Evolutionary conservation across 2,797 vertebrate genomes (phyloP).

Genomic region (Falco columbarius): DNA sequence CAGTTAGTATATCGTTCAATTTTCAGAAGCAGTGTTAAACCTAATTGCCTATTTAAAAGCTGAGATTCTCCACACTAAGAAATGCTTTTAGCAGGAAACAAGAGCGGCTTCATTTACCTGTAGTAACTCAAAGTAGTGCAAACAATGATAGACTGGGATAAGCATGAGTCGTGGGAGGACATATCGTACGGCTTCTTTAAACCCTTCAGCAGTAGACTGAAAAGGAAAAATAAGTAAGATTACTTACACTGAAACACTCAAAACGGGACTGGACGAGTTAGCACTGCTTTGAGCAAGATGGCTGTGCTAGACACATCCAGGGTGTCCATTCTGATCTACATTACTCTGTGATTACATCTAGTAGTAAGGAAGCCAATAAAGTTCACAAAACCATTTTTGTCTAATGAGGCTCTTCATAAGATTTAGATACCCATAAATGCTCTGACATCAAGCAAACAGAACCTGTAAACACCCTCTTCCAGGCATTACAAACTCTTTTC

Average conservation of each 20-base stretch:
- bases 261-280: background rate
- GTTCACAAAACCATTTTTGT: background rate
- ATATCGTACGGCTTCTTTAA: conserved; percentile 95
- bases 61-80: background rate
- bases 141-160: conserved; percentile 96
- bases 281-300: background rate
- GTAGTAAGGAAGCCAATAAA: background rate
- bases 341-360: background rate
- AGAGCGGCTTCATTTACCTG: conserved; percentile 82
- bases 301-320: background rate
- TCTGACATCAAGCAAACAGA: background rate
- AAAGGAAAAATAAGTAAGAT: conserved; percentile 32
- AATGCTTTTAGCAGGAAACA: background rate
- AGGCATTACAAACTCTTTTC: background rate
- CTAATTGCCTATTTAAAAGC: background rate
- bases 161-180: conserved; percentile 96
- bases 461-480: background rate
- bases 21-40: background rate
- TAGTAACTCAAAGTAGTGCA: conserved; percentile 98
- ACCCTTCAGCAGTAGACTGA: conserved; percentile 93
- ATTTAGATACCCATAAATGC: background rate
- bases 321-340: accelerated
- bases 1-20: accelerated
- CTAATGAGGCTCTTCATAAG: background rate
- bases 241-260: background rate